Conservation (phyloP, 2,797 vertebrate species). For the Acanthurus leucopareius region DNA sequence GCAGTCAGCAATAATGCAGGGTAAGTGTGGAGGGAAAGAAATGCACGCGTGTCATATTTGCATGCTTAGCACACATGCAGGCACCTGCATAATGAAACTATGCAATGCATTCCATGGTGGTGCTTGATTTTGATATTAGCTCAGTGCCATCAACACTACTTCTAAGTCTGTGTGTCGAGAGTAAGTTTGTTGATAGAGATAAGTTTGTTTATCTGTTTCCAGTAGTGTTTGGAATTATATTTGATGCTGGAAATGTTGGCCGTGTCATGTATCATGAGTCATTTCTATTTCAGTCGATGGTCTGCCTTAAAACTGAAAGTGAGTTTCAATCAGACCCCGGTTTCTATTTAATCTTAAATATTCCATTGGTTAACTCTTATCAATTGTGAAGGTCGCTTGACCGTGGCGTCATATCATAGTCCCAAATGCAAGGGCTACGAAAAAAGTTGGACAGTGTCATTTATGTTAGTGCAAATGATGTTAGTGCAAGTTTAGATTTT, state of each 20-base stretch:
- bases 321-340: not conserved
- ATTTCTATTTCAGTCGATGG: conserved; percentile 2
- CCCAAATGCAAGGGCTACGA: too few relatives aligned
- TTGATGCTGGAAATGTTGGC: not conserved
- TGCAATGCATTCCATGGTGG: not conserved
- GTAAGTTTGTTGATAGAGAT: not conserved
- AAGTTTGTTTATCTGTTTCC: not conserved
- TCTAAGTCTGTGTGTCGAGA: not conserved
- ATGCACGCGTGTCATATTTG: not conserved
- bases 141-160: not conserved
- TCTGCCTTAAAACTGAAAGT: not conserved
- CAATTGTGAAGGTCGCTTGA: not conserved
- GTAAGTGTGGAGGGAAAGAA: conserved; percentile 78
- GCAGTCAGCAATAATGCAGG: conserved; percentile 99
- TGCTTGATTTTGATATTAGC: conserved; percentile 4
- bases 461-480: not conserved
- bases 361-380: not conserved
- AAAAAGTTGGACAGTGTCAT: not conserved
- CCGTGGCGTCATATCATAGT: not conserved
- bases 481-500: too few relatives aligned
- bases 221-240: not conserved
- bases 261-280: not conserved
- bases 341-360: not conserved
- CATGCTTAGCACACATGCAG: not conserved
- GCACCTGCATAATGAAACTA: conserved; percentile 1